Base-by-base conservation (phyloP, 2,888 invertebrate genomes). In the Aspidiotus rigidus region DNA sequence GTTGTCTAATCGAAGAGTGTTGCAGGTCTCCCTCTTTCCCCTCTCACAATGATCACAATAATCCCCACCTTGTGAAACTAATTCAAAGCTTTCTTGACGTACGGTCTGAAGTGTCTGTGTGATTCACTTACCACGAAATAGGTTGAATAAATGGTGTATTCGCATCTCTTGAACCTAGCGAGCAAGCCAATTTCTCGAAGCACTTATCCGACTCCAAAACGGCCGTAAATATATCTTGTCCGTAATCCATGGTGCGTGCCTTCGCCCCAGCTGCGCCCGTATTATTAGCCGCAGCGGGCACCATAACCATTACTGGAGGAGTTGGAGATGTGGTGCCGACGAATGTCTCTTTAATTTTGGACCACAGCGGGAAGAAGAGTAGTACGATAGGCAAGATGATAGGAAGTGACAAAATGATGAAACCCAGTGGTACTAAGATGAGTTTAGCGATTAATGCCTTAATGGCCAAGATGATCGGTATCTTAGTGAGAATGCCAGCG, bases 401-500 rank as follows among this genome's bases (percentile, higher is more conserved):
- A 0, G 74, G 74, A 7, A 74, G 62, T 9, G 73, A 72, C 7
- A 74, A 71, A 9, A 72, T 64, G n/a, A 75, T 59, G 13, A 74
- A 70, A 13, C 72, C 73, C n/a, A 73, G 54, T 0, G 74, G 74
- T 13, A 74, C 60, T 7, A 74, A 42, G 63, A 74, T 63, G 61
- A 75, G 62, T 69, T 75, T 75, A 16, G 74, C 59, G 41, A 75
- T 70, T 3, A 75, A 66, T 8, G 73, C 71, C 55, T 72, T 72
- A 8, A 73, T 55, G 7, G 71, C 71, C 28, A 73, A 54, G 39
- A 72, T 53, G 28, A 72, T 71, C 28, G 73, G 72, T 40, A 72
- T 72, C 53, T 72, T 72, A 41, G 72, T 62, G 15, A 72, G 60
- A 13, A 72, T 63, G 53, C 64, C 60, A 9, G 72, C 70, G 3